These are phyloP conservation scores for Tetrao urogallus DNA, from an alignment of 2,113 vertebrate genomes.

Conservation along the genomic window DNA sequence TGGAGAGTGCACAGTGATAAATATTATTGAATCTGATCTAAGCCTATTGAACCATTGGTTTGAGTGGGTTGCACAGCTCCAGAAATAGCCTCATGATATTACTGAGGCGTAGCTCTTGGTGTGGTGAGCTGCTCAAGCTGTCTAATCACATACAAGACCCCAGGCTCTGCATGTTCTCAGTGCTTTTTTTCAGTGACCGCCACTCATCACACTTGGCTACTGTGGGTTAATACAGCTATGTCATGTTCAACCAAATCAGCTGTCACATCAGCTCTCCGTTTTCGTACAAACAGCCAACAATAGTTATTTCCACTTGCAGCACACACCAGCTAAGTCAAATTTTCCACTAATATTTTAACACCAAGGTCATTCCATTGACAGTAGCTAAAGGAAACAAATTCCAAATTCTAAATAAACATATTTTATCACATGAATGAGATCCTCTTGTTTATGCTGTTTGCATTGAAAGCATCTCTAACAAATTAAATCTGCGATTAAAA, in stretches of 20 bases:
- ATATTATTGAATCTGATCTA: neutral
- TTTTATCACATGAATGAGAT: neutral
- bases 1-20: neutral
- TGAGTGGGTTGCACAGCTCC: neutral
- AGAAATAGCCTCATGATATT: neutral
- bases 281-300: slow-evolving; percentile 2
- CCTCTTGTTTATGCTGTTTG: neutral
- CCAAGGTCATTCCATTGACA: neutral
- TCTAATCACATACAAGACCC: neutral
- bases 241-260: neutral
- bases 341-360: neutral
- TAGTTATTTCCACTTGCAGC: slow-evolving; percentile 39
- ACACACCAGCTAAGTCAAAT: slow-evolving; percentile 3
- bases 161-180: neutral
- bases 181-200: neutral
- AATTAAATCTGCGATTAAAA: neutral
- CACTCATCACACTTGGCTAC: neutral
- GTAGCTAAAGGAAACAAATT: neutral
- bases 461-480: neutral
- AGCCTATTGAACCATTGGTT: neutral
- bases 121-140: neutral
- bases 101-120: neutral
- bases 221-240: neutral
- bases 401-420: neutral
- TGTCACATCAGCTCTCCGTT: slow-evolving; percentile 38